Base-by-base conservation (phyloP, 2,113 vertebrate genomes). In the Hippocampus abdominalis region DNA sequence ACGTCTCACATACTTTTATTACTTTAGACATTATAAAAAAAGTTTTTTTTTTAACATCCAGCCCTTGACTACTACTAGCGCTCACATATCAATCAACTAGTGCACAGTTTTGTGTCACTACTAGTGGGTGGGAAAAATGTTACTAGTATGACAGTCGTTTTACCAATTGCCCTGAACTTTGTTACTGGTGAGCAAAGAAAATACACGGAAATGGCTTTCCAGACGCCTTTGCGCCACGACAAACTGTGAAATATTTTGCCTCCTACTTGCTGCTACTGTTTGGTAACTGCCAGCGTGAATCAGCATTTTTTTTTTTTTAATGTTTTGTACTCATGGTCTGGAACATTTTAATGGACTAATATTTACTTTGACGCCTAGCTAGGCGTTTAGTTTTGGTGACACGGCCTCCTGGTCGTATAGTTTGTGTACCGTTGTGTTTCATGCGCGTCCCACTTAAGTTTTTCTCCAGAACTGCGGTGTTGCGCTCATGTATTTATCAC, bases 171-270 rank as follows among this genome's bases (percentile, higher is more conserved):
- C 42, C 42, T 44, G 5, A 49, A 49, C 4, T 20, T 16, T 49
- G 46, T 20, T 16, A 49, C 46, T 20, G 5, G 46, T 49, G 15
- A 48, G 46, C 46, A 48, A 48, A 48, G 46, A 16, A 6, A 3
- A 18, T 49, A 16, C 46, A 18, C 15, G 4, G 12, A 16, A 5
- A 49, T 7, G 57, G 57, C 27, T 60, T 60, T 32, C 16, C 57
- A 16, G 13, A 60, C 27, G 57, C 16, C 57, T 27, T 60, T 18
- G 27, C 57, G 27, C 57, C 57, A 32, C 57, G 36, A 42, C 82
- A 84, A 83, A 91, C 90, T 92, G 92, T 93, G 91, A 92, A 89
- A 86, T 81, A 69, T 83, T 60, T 72, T 85, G 71, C 80, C 85
- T 73, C 81, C 74, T 82, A 86, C 80, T 80, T 89, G 89, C 92